These are phyloP conservation scores for Trypoxylon attenuatum DNA, from an alignment of 2,888 invertebrate species.

Conservation along the genomic window DNA sequence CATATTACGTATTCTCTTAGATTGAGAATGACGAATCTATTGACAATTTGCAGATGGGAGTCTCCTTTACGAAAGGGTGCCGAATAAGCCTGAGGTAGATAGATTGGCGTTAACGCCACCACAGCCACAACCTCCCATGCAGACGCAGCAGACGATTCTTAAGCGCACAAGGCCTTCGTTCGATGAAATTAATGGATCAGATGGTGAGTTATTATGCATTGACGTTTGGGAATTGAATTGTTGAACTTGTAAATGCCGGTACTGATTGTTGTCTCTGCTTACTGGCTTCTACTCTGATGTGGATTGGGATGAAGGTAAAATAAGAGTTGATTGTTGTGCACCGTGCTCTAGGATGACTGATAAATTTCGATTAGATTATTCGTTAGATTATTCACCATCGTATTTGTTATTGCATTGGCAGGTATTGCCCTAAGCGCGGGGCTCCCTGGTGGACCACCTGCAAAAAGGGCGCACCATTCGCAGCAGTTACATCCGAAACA, in stretches of 20 bases:
- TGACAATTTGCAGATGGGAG: constrained; percentile 88
- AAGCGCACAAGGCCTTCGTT: constrained; percentile 86
- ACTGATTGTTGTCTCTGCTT: constrained; percentile 73
- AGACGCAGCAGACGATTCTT: constrained; percentile 77
- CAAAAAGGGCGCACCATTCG: constrained; percentile 80
- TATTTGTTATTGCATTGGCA: too few relatives aligned
- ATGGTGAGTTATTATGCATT: too few relatives aligned
- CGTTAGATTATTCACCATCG: constrained; percentile 10
- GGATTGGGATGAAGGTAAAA: constrained; percentile 80
- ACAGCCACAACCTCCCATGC: constrained; percentile 70
- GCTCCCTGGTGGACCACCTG: constrained; percentile 77
- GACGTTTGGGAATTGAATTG: too few relatives aligned
- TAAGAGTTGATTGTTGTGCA: not conserved
- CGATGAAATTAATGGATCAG: constrained; percentile 92
- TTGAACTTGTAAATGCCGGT: constrained; percentile 50
- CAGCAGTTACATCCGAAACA: constrained; percentile 69
- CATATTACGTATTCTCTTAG: too few relatives aligned
- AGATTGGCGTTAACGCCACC: constrained; percentile 78
- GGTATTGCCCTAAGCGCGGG: constrained; percentile 70
- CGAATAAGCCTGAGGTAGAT: constrained; percentile 85
- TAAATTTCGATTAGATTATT: not conserved
- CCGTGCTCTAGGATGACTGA: not conserved
- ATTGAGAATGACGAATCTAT: too few relatives aligned
- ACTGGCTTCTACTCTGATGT: constrained; percentile 79
- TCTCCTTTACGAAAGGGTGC: constrained; percentile 89